phyloP scores from a whole-genome alignment of 2,113 vertebrate genomes.

The Callospermophilus lateralis region DNA sequence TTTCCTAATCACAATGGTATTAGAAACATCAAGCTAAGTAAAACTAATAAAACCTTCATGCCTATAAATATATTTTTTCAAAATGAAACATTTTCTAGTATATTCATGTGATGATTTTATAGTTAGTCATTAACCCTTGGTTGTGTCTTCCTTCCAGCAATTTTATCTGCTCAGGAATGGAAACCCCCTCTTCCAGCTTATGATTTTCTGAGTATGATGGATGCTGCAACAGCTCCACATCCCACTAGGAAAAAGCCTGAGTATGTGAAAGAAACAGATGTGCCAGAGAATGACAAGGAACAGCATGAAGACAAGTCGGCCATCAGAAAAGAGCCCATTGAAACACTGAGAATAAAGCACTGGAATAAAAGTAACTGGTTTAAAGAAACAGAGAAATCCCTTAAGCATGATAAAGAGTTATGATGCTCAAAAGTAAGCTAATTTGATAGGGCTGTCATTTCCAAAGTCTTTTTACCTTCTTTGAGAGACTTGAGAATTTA shows the following conservation, averaged over 20 bases:
- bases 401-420: constrained; percentile 61
- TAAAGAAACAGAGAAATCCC: constrained; percentile 51
- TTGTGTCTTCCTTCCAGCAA: constrained; percentile 84
- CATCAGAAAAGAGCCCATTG: constrained; percentile 25
- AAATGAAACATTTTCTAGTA: constrained; percentile 19
- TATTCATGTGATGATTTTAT: not conserved
- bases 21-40: constrained; percentile 2
- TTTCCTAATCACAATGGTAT: not conserved
- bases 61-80: constrained; percentile 30
- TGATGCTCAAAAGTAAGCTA: constrained; percentile 40
- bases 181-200: constrained; percentile 91
- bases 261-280: not conserved
- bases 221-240: constrained; percentile 84
- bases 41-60: not conserved
- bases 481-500: constrained; percentile 11
- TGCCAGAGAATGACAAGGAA: not conserved
- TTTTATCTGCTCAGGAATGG: constrained; percentile 91
- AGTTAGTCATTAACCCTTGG: not conserved
- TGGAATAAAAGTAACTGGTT: constrained; percentile 59
- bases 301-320: constrained; percentile 20
- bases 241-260: constrained; percentile 62
- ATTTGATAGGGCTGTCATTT: not conserved
- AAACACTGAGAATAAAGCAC: constrained; percentile 64
- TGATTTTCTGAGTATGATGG: constrained; percentile 94
- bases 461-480: not conserved